Percentiles rank a stretch among this genome's conserved stretches.
Conservation (phyloP, 2,888 invertebrate genomes). For the Acronicta psi region DNA sequence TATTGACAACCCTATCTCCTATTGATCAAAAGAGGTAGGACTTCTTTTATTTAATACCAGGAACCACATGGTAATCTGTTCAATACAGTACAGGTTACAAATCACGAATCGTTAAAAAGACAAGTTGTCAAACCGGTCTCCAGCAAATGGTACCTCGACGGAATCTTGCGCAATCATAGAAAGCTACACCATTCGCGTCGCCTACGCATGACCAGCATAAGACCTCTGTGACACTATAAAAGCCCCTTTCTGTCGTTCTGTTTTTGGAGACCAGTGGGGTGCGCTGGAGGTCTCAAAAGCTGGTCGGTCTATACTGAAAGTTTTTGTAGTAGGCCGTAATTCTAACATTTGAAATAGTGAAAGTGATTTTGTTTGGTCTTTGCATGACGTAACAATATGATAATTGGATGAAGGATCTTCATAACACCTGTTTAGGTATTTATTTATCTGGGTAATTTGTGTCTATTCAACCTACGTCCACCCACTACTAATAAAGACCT, state of each 20-base stretch:
- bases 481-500: conserved; percentile 5
- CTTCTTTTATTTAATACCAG: not conserved
- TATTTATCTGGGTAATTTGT: conserved; percentile 6
- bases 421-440: conserved; percentile 13
- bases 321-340: conserved; percentile 26
- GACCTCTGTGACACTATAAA: conserved; percentile 29
- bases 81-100: conserved; percentile 31
- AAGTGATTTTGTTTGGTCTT: conserved; percentile 47
- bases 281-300: conserved; percentile 19
- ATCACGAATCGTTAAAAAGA: conserved; percentile 38
- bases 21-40: not conserved
- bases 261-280: not conserved
- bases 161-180: conserved; percentile 61
- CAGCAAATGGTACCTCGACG: conserved; percentile 36
- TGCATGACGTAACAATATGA: conserved; percentile 31
- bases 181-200: conserved; percentile 57
- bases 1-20: not conserved
- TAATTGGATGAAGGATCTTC: conserved; percentile 35
- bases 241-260: conserved; percentile 19
- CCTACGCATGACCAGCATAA: conserved; percentile 52
- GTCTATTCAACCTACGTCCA: conserved; percentile 5
- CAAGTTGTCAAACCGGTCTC: conserved; percentile 53
- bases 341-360: conserved; percentile 51
- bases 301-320: conserved; percentile 30
- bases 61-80: conserved; percentile 11